A percentile compares a stretch with the other conserved stretches of the same genome.
These are phyloP conservation scores for Elaeidobius kamerunicus DNA, from an alignment of 2,888 invertebrate genomes.

Conservation along the genomic window DNA sequence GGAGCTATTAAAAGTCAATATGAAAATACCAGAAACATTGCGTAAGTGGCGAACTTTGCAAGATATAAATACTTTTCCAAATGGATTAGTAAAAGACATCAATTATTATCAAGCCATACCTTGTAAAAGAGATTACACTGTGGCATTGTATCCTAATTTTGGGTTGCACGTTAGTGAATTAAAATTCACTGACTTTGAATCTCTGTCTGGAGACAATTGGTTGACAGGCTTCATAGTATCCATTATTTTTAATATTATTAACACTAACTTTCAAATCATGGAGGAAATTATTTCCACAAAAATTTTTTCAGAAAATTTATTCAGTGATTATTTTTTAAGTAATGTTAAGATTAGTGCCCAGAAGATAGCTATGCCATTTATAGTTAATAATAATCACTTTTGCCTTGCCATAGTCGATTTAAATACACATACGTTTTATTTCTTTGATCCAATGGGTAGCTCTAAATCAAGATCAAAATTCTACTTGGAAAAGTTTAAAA, in stretches of 20 bases:
- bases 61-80: not conserved
- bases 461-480: not conserved
- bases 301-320: not conserved
- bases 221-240: not conserved
- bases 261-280: not conserved
- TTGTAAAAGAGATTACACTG: not conserved
- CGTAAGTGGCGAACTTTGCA: not conserved
- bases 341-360: not conserved
- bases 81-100: constrained; percentile 1
- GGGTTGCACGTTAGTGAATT: not conserved
- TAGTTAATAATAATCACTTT: not conserved
- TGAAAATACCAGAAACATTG: not conserved
- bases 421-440: not conserved
- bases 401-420: not conserved
- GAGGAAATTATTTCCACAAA: constrained; percentile 1
- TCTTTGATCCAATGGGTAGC: constrained; percentile 1
- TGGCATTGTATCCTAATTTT: no score
- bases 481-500: not conserved
- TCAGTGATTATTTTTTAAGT: not conserved
- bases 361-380: constrained; percentile 2
- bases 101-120: not conserved
- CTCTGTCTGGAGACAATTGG: not conserved
- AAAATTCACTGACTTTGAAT: not conserved
- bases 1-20: not conserved
- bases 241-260: constrained; percentile 5